A percentile compares a stretch with the other conserved stretches of the same genome.
These are phyloP conservation scores for Meiosimyza decipiens DNA, from an alignment of 2,888 invertebrate genomes.

Conservation along the genomic window DNA sequence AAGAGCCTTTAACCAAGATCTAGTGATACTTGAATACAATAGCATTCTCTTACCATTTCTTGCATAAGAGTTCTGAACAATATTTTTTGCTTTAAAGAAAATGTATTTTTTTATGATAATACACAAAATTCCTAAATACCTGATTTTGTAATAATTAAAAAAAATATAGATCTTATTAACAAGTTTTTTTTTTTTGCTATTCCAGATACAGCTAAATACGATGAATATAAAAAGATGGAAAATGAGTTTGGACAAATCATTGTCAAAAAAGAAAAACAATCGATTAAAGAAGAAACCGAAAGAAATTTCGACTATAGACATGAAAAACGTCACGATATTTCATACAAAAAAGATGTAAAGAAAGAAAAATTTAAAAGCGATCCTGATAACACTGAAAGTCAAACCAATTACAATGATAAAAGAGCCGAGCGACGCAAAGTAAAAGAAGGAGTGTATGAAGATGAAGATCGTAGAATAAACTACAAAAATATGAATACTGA, in stretches of 20 bases:
- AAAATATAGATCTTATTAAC: no score
- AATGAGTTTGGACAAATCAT: constrained; percentile 60
- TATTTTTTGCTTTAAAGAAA: no score
- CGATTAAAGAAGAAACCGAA: constrained; percentile 9
- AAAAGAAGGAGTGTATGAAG: constrained; percentile 16
- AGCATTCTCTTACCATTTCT: no score
- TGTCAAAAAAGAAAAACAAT: constrained; percentile 45
- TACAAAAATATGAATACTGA: constrained; percentile 23
- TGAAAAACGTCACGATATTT: not conserved
- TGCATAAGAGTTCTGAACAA: no score
- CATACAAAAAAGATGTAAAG: constrained; percentile 32
- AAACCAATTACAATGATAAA: constrained; percentile 11
- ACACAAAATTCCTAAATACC: no score
- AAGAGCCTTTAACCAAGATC: no score
- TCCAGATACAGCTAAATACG: constrained; percentile 78
- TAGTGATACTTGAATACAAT: not conserved
- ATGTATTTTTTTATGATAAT: no score
- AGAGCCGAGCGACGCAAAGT: constrained; percentile 21
- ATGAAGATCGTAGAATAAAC: constrained; percentile 33
- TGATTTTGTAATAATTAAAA: not conserved
- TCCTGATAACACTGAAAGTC: not conserved
- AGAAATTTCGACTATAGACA: not conserved
- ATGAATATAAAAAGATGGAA: constrained; percentile 74
- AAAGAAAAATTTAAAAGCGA: constrained; percentile 11
- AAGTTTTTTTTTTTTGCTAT: constrained; percentile 43